Evolutionary conservation across 2,113 vertebrate species (phyloP).

Genomic region (Sinocyclocheilus rhinocerous): DNA sequence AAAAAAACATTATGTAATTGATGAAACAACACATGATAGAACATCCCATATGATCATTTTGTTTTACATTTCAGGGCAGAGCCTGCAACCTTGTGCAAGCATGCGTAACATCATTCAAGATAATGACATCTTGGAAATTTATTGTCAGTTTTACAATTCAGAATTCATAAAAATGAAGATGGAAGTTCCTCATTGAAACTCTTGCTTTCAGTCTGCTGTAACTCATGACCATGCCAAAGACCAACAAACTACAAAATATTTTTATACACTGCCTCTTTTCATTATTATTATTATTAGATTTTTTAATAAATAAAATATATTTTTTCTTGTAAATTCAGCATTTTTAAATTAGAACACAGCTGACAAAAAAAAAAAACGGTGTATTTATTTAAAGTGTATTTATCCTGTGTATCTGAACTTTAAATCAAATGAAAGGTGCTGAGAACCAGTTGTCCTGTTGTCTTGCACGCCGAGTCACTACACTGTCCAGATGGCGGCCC

Average conservation of each 20-base stretch:
- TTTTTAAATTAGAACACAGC: background rate
- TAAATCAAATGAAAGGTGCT: slow-evolving; percentile 22
- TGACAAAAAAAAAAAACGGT: background rate
- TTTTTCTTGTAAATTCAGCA: background rate
- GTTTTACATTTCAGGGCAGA: background rate
- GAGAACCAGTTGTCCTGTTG: background rate
- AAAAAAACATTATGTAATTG: background rate
- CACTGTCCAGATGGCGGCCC: slow-evolving; percentile 31
- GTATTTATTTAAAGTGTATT: background rate
- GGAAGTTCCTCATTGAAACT: background rate
- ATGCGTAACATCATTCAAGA: background rate
- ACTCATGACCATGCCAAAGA: background rate
- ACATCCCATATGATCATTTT: too few species aligned
- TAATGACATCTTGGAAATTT: background rate
- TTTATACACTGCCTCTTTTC: background rate
- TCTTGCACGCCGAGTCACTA: background rate
- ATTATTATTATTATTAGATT: background rate
- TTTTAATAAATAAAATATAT: background rate
- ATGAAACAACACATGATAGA: background rate
- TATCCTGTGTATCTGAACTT: background rate
- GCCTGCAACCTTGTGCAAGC: background rate
- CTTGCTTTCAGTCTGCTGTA: background rate
- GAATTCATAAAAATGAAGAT: background rate
- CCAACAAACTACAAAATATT: background rate
- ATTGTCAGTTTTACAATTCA: background rate